Evolutionary conservation across 2,113 vertebrate genomes (phyloP), one percentile per base, ranked within the genome.

Genomic region (Emydocephalus ijimae): DNA sequence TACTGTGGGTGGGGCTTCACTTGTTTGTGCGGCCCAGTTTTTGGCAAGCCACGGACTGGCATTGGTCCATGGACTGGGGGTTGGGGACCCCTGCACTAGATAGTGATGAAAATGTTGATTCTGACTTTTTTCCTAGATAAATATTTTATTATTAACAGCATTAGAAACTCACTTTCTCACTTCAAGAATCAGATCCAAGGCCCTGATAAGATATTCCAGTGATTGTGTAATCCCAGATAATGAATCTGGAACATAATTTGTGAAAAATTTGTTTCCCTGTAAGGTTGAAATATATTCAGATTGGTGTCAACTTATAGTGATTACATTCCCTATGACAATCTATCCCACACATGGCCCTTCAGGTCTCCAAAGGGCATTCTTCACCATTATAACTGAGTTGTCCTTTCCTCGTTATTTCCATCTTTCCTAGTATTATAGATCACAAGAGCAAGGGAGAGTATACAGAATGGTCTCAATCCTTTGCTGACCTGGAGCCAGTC

Each of bases 81-180:
- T 69, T 69, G 64, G 29, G 64, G 5, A 69, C 29, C 12, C 29
- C 29, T 15, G 4, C 12, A 1, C 85, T 91, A 92, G 11, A 48
- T 93, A 94, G 8, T n/a, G 92, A 26, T 95, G 24, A 61, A 90
- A 85, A 93, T 54, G 20, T 92, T 91, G 93, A 55, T 89, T 54
- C n/a, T 81, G 6, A 5, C 8, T 92, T 39, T 94, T 93, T 20
- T 8, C 34, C 69, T 2, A 39, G 18, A 81, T 74, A 74, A 39
- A 74, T 34, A 74, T 74, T 74, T 34, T 74, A 74, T 69, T 69
- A 69, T 39, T 81, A 81, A 39, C 69, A 20, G 26, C n/a, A 29
- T 14, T 69, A n/a, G 69, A 81, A 39, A 81, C 69, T 81, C 15
- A 81, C 15, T 81, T 34, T 81, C 34, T 20, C n/a, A 81, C 69